Base-by-base conservation (phyloP, 2,113 vertebrate genomes). In the Sarotherodon lohbergeri region DNA sequence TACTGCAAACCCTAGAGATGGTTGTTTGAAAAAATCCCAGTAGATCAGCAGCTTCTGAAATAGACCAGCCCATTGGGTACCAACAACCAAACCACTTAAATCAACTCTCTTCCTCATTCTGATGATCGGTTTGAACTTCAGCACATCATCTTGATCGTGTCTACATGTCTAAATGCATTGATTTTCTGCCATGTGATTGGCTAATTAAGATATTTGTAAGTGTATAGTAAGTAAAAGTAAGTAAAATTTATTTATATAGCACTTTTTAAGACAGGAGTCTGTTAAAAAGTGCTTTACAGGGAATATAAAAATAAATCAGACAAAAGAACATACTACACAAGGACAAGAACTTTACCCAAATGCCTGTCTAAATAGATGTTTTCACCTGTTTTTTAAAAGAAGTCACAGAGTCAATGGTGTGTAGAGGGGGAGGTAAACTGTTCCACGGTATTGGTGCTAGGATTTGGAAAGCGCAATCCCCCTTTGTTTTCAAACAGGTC, bases 151-250 rank as follows among this genome's bases (percentile, higher is more conserved):
- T 57, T 29, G 24, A 59, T 8, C 24, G 0, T 1, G 63, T 68
- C 36, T 41, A 0, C 36, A 1, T 68, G 68, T 6, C 13, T 17
- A 46, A 46, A 73, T 46, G 68, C 68, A 46, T 16, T 27, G 68
- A 46, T 4, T 46, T 73, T 22, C 39, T 43, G n/a, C 3, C 12
- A 71, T 71, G 66, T 46, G 39, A 73, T 2, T 10, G 39, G 39
- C n/a, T 71, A 43, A 43, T 73, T 73, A 73, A 73, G 68, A 73
- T 73, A 73, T 73, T 73, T 73, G 8, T 73, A 27, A 27, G 22
- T 27, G 39, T 73, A 46, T 73, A 36, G 29, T 61, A 34, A 61
- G 29, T 61, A 61, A 61, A 61, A 61, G 57, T 61, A 61, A 34
- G 57, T 61, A 61, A 6, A 61, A 61, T 61, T 2, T 10, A 61